Conservation (phyloP, 2,888 invertebrate genomes). For the Bugula neritina region DNA sequence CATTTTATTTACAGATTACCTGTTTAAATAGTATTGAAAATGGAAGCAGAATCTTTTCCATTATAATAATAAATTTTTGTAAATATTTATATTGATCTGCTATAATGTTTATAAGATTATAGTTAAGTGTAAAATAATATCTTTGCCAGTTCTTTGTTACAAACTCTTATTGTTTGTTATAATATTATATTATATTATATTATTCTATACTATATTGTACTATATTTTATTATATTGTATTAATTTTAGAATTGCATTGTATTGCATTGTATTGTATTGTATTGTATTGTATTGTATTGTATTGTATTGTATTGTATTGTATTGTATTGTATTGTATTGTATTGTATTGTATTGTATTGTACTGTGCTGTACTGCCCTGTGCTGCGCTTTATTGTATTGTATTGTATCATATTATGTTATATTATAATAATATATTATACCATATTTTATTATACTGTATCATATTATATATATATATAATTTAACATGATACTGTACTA, state of each 20-base stretch:
- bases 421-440: constrained; percentile 15
- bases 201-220: background rate
- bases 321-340: constrained; percentile 4
- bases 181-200: background rate
- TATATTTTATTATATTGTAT: background rate
- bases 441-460: background rate
- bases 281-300: constrained; percentile 21
- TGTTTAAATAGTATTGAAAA: too few relatives aligned
- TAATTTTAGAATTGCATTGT: constrained; percentile 10
- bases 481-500: too few relatives aligned
- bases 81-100: too few relatives aligned
- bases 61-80: too few relatives aligned
- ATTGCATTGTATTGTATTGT: constrained; percentile 25
- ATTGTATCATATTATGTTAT: constrained; percentile 24
- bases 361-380: constrained; percentile 23
- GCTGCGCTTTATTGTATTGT: constrained; percentile 27
- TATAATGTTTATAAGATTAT: too few relatives aligned
- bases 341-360: constrained; percentile 21
- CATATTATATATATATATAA: too few relatives aligned
- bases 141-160: too few relatives aligned
- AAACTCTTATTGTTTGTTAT: too few relatives aligned
- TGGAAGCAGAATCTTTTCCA: too few relatives aligned
- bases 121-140: too few relatives aligned
- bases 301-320: constrained; percentile 19
- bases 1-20: too few relatives aligned